A percentile compares a stretch with the other conserved stretches of the same genome.
These are phyloP conservation scores for Chrysomela aeneicollis DNA, from an alignment of 2,888 invertebrate genomes.

Conservation along the genomic window DNA sequence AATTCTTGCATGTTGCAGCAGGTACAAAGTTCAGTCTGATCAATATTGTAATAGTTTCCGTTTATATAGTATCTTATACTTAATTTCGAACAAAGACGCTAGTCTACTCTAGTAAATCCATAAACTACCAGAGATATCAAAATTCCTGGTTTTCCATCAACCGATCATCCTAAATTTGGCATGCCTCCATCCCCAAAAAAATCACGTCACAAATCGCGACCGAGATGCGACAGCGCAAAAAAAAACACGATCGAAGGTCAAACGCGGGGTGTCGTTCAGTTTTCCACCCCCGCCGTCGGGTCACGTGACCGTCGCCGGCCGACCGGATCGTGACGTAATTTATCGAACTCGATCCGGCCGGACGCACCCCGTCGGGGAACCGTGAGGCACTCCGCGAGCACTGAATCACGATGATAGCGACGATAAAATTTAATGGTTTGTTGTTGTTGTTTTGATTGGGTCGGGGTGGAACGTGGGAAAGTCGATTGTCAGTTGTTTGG, in stretches of 20 bases:
- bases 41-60: too few species aligned
- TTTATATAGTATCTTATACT: too few species aligned
- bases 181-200: not conserved
- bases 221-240: not conserved
- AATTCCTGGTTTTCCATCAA: too few species aligned
- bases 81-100: too few species aligned
- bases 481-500: not conserved
- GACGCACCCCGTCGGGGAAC: slow-evolving; percentile 28
- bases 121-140: too few species aligned
- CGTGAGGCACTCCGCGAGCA: slow-evolving; percentile 27
- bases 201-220: not conserved
- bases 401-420: slow-evolving; percentile 39
- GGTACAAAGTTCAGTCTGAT: too few species aligned
- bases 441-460: slow-evolving; percentile 39
- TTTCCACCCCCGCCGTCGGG: slow-evolving; percentile 6
- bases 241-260: slow-evolving; percentile 20
- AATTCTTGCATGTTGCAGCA: too few species aligned
- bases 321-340: slow-evolving; percentile 41
- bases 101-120: too few species aligned
- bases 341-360: slow-evolving; percentile 44
- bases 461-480: slow-evolving; percentile 35
- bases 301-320: slow-evolving; percentile 33
- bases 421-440: slow-evolving; percentile 47
- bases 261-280: slow-evolving; percentile 12
- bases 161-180: too few species aligned